phyloP scores from a whole-genome alignment of 2,113 vertebrate species.

The Mola mola region DNA sequence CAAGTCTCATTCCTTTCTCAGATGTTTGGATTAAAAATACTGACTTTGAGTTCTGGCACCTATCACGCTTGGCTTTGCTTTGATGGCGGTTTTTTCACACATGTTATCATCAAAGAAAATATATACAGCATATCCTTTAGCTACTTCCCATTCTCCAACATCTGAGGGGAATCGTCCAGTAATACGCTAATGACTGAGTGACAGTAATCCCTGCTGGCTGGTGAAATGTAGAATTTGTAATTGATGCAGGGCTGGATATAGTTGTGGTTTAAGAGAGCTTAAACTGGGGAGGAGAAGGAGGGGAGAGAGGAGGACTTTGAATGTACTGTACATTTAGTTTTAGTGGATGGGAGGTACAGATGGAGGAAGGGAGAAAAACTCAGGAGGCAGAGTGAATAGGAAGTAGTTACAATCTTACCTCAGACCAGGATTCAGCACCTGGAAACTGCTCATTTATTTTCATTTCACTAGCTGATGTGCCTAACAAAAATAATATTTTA shows the following conservation, averaged over 20 bases:
- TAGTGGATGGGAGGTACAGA: conserved; percentile 60
- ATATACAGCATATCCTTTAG: too few species aligned
- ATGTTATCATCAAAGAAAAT: too few species aligned
- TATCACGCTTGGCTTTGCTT: too few species aligned
- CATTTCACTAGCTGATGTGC: neutral
- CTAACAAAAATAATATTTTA: neutral
- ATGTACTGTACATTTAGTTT: conserved; percentile 48
- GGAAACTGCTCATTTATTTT: neutral
- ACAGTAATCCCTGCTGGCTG: too few species aligned
- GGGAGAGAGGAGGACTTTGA: conserved; percentile 61
- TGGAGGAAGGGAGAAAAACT: conserved; percentile 48
- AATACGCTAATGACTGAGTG: too few species aligned
- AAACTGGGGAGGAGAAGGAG: neutral
- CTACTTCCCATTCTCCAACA: too few species aligned
- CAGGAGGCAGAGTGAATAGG: conserved; percentile 39
- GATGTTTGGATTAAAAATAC: conserved; percentile 70
- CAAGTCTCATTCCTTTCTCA: conserved; percentile 63
- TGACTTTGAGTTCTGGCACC: neutral
- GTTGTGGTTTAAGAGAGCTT: neutral
- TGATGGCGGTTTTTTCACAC: too few species aligned
- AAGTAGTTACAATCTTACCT: conserved; percentile 33
- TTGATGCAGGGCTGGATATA: too few species aligned
- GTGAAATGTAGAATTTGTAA: too few species aligned
- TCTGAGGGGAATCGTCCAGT: too few species aligned
- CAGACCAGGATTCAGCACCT: conserved; percentile 30